Conservation (phyloP, 92 coral and sea anemone species). For the Pocillopora meandrina region DNA sequence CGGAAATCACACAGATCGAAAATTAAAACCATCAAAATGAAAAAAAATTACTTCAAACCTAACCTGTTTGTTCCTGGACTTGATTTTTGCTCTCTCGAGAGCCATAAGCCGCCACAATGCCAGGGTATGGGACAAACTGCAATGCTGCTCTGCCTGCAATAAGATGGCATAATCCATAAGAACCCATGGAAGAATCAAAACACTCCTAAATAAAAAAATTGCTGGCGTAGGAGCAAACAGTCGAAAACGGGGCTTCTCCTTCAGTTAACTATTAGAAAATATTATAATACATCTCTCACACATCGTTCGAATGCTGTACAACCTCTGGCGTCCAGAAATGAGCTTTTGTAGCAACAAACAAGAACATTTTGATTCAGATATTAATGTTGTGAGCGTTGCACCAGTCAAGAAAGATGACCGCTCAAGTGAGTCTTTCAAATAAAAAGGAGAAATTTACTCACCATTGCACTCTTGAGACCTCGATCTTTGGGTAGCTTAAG, state of each 20-base stretch:
- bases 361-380: no score
- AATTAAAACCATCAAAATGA: background rate
- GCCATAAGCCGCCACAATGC: slow-evolving; percentile 82
- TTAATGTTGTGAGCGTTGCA: no score
- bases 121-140: slow-evolving; percentile 68
- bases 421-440: background rate
- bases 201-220: no score
- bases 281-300: no score
- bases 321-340: no score
- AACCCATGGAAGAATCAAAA: no score
- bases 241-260: no score
- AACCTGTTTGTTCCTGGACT: slow-evolving; percentile 72
- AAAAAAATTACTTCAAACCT: background rate
- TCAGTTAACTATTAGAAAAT: no score
- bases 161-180: background rate
- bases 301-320: no score
- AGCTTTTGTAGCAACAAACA: no score
- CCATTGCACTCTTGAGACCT: slow-evolving; percentile 74
- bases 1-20: background rate
- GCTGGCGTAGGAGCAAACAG: no score
- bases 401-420: background rate
- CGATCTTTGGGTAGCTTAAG: slow-evolving; percentile 63
- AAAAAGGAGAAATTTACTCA: background rate
- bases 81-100: slow-evolving; percentile 69
- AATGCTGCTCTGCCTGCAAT: slow-evolving; percentile 75